Evolutionary conservation across 2,888 invertebrate genomes (phyloP).

Genomic region (Brenthis ino): DNA sequence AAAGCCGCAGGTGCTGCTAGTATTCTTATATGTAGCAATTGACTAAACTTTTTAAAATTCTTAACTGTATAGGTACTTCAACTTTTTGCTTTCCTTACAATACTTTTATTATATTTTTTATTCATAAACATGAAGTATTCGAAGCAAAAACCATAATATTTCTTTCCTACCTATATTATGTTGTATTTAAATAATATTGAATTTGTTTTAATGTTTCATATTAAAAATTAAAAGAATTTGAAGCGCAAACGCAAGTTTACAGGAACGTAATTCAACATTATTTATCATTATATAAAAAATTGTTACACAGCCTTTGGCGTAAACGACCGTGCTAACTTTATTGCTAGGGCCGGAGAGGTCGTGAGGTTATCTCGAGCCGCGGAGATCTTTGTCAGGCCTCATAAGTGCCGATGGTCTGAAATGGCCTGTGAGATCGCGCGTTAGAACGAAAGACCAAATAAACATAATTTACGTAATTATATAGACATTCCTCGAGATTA

Average conservation of each 20-base stretch:
- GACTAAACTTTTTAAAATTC: no score
- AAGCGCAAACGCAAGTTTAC: no score
- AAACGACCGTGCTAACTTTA: slow-evolving; percentile 50
- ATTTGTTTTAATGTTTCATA: no score
- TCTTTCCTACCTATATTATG: no score
- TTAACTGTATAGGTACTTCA: no score
- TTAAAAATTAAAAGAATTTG: no score
- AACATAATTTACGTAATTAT: slow-evolving; percentile 40
- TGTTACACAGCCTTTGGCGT: slow-evolving; percentile 29
- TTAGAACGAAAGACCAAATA: slow-evolving; percentile 33
- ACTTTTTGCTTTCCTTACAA: no score
- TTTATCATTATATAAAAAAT: slow-evolving; percentile 24
- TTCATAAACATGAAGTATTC: no score
- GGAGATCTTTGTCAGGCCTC: slow-evolving; percentile 61
- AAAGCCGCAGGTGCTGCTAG: no score
- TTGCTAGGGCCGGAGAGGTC: slow-evolving; percentile 53
- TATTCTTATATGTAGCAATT: no score
- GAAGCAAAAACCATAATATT: not conserved
- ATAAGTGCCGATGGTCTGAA: slow-evolving; percentile 48
- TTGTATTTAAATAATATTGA: no score
- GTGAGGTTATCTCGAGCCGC: slow-evolving; percentile 55
- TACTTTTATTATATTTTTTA: no score
- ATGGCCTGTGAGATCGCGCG: slow-evolving; percentile 39
- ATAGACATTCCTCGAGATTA: slow-evolving; percentile 39
- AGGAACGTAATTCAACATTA: slow-evolving; percentile 13